Conservation (phyloP, 2,888 invertebrate species). For the Brenthis hecate region DNA sequence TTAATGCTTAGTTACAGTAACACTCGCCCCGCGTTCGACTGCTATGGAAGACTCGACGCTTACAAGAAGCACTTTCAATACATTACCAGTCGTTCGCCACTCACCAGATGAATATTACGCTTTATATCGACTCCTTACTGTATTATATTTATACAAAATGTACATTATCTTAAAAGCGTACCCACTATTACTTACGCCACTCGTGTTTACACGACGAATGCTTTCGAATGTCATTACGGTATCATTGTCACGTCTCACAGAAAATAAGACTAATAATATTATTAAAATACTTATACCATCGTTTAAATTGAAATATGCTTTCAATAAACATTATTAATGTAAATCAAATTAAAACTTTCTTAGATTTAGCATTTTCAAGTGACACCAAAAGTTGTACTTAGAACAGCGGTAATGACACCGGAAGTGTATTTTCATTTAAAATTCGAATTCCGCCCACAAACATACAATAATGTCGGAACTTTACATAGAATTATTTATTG, state of each 20-base stretch:
- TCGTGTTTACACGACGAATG: constrained; percentile 26
- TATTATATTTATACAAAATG: constrained; percentile 76
- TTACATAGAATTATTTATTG: constrained; percentile 18
- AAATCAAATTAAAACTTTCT: background rate
- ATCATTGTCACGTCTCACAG: constrained; percentile 10
- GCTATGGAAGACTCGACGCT: constrained; percentile 82
- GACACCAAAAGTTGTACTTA: constrained; percentile 6
- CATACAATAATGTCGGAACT: constrained; percentile 18
- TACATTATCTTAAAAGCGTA: constrained; percentile 78
- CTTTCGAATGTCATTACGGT: background rate
- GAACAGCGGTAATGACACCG: constrained; percentile 3
- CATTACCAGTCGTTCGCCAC: constrained; percentile 75
- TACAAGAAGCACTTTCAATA: constrained; percentile 79
- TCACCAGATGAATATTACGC: constrained; percentile 59
- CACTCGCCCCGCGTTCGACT: constrained; percentile 73
- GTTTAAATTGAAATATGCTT: constrained; percentile 9
- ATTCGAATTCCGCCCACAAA: constrained; percentile 8
- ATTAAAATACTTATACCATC: background rate
- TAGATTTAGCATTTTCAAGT: constrained; percentile 4
- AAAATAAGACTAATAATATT: background rate
- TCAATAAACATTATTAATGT: constrained; percentile 6
- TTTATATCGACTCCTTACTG: constrained; percentile 76
- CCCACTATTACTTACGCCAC: constrained; percentile 49
- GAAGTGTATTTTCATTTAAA: background rate
- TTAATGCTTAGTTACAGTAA: constrained; percentile 81